Conservation (phyloP, 1,140 invertebrate genomes). For the Agrypnia vestita region DNA sequence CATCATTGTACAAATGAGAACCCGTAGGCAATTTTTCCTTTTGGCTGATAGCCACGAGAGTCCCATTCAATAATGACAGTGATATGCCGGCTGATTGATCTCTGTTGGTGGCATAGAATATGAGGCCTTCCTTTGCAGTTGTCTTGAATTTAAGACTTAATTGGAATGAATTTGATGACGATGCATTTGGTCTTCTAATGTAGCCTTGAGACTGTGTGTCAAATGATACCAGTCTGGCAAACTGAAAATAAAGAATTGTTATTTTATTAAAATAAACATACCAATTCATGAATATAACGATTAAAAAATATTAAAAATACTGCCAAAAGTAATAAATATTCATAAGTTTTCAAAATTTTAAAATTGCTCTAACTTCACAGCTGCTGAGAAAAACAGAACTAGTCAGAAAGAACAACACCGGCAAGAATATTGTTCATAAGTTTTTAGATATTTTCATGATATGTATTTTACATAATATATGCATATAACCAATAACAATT, state of each 20-base stretch:
- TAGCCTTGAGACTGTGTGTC: constrained; percentile 71
- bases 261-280: background rate
- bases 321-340: too few relatives aligned
- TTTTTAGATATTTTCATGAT: too few relatives aligned
- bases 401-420: too few relatives aligned
- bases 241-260: constrained; percentile 63
- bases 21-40: constrained; percentile 76
- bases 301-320: too few relatives aligned
- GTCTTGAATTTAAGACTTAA: constrained; percentile 95
- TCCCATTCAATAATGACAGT: constrained; percentile 80
- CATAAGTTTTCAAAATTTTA: too few relatives aligned
- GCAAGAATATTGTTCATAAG: too few relatives aligned
- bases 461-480: too few relatives aligned
- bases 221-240: constrained; percentile 73
- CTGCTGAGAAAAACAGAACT: too few relatives aligned
- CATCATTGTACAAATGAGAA: constrained; percentile 85
- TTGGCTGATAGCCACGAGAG: constrained; percentile 81
- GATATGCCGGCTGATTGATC: constrained; percentile 78
- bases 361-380: too few relatives aligned
- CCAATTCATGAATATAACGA: too few relatives aligned
- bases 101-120: constrained; percentile 83
- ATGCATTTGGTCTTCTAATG: constrained; percentile 68
- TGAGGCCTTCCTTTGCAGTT: constrained; percentile 80
- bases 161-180: constrained; percentile 74
- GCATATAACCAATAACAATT: too few relatives aligned